Conservation (phyloP, 2,797 vertebrate genomes). For the Lutra lutra region DNA sequence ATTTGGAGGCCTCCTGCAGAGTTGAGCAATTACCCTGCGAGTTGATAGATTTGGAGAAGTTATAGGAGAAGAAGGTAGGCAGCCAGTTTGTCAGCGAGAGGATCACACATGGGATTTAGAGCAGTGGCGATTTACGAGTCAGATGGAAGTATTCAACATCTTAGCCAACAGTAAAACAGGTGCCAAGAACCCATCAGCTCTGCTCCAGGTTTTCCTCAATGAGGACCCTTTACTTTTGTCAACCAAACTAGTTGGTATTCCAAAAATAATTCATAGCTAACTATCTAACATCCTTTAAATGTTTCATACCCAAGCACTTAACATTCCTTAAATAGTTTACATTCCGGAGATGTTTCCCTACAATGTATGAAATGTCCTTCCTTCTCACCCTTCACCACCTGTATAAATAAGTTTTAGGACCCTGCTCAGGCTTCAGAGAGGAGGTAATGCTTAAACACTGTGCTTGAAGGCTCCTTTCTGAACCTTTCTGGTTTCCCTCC, state of each 20-base stretch:
- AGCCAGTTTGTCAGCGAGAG: not conserved
- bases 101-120: not conserved
- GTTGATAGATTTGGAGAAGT: not conserved
- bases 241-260: not conserved
- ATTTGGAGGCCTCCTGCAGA: too few species aligned
- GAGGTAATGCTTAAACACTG: not conserved
- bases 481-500: not conserved
- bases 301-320: not conserved
- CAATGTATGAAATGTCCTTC: not conserved
- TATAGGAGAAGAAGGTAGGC: not conserved
- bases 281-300: not conserved
- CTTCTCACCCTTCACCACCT: not conserved
- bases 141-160: not conserved
- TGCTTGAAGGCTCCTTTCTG: not conserved
- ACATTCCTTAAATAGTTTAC: not conserved
- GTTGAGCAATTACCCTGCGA: not conserved
- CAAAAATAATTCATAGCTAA: not conserved
- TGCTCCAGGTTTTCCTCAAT: not conserved
- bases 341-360: not conserved
- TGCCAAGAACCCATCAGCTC: not conserved
- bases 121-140: not conserved
- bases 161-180: not conserved
- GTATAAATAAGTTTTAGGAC: not conserved
- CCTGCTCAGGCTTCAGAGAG: not conserved
- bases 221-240: not conserved